These are phyloP conservation scores for Oceanodroma tethys DNA, from an alignment of 2,113 vertebrate genomes.

Conservation along the genomic window DNA sequence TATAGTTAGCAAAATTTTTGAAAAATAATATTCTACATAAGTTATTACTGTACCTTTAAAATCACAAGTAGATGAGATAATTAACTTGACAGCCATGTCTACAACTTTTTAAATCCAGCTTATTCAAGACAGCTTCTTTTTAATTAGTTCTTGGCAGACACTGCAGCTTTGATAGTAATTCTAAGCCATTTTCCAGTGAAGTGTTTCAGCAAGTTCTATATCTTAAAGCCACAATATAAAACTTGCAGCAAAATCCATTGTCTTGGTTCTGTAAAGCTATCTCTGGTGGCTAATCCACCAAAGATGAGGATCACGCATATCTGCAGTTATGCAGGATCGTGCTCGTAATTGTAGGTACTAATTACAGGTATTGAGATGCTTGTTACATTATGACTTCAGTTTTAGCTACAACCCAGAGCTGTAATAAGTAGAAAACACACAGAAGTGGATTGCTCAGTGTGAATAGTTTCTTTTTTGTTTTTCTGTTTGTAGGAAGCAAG, in stretches of 20 bases:
- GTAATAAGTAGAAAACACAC: neutral
- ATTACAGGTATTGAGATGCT: neutral
- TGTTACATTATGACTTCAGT: neutral
- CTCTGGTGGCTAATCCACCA: neutral
- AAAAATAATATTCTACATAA: neutral
- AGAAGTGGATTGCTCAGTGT: neutral
- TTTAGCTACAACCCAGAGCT: neutral
- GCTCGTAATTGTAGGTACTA: neutral
- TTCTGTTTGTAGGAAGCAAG: neutral
- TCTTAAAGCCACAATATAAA: slow-evolving; percentile 11
- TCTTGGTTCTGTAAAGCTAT: neutral
- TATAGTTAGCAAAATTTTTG: neutral
- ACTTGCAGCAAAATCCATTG: neutral
- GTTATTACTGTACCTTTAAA: neutral
- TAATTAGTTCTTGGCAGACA: slow-evolving; percentile 64
- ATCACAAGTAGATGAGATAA: slow-evolving; percentile 11
- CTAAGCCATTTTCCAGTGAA: slow-evolving; percentile 1
- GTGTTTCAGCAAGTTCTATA: neutral
- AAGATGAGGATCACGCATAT: neutral
- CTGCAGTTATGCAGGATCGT: neutral
- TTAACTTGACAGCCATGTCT: slow-evolving; percentile 10
- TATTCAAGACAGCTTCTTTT: slow-evolving; percentile 29
- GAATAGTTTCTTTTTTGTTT: neutral
- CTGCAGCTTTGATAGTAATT: slow-evolving; percentile 4
- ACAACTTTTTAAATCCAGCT: neutral